Evolutionary conservation across 2,113 vertebrate genomes (phyloP).

Genomic region (Archilochus colubris): DNA sequence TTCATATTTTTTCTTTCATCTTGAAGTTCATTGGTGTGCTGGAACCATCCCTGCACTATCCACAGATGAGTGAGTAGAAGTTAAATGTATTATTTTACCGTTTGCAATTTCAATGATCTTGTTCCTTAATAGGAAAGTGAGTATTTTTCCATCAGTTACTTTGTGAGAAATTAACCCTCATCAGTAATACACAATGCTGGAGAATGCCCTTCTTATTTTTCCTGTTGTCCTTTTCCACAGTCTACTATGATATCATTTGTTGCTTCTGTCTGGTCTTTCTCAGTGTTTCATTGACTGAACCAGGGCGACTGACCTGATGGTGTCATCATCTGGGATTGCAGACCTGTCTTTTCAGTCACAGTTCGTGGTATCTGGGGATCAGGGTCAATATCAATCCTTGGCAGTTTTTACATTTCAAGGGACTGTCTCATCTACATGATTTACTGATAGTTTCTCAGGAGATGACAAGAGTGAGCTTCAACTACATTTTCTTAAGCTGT

Average conservation of each 20-base stretch:
- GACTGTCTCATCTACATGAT: slow-evolving; percentile 11
- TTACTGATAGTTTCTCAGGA: slow-evolving; percentile 38
- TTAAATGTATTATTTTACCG: not conserved
- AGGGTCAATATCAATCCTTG: slow-evolving; percentile 4
- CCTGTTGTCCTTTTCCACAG: not conserved
- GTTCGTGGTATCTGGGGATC: slow-evolving; percentile 16
- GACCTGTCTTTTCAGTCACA: slow-evolving; percentile 9
- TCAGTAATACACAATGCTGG: not conserved
- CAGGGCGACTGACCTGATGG: slow-evolving; percentile 28
- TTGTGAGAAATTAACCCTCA: not conserved
- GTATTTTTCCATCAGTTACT: not conserved
- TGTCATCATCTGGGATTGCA: slow-evolving; percentile 40
- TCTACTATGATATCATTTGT: not conserved
- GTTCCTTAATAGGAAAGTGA: not conserved
- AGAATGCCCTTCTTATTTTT: slow-evolving; percentile 1
- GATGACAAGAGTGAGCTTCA: slow-evolving; percentile 18
- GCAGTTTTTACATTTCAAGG: slow-evolving; percentile 16
- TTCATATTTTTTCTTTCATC: no score
- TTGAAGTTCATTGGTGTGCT: not conserved
- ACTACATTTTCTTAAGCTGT: slow-evolving; percentile 42
- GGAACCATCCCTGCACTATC: not conserved
- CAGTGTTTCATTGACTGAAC: not conserved
- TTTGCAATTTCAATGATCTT: not conserved
- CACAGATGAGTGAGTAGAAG: not conserved
- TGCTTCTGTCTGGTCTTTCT: not conserved